A percentile compares a stretch with the other conserved stretches of the same genome.
phyloP scores from a whole-genome alignment of 2,113 vertebrate species.

The Notothenia rossii region DNA sequence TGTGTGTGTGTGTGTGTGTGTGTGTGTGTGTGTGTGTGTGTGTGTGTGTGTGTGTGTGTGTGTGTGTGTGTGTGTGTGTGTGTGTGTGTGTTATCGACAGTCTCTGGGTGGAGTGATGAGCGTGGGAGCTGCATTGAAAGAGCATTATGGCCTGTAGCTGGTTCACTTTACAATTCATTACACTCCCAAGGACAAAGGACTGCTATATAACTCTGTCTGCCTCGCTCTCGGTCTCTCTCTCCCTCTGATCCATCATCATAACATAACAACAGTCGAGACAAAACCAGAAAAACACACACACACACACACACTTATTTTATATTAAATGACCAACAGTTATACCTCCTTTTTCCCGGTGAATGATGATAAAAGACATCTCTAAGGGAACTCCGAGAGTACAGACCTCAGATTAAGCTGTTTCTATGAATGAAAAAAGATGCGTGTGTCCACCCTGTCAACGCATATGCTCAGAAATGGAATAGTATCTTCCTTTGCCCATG shows the following conservation, averaged over 20 bases:
- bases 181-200: constrained; percentile 76
- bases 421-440: too few species aligned
- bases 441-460: too few species aligned
- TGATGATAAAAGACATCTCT: neutral
- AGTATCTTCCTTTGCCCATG: too few species aligned
- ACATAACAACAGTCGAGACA: constrained; percentile 18
- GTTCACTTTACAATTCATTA: constrained; percentile 81
- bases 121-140: constrained; percentile 64
- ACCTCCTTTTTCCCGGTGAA: neutral
- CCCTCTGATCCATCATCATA: constrained; percentile 32
- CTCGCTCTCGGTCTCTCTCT: constrained; percentile 18
- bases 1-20: constrained; percentile 23
- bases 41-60: constrained; percentile 42
- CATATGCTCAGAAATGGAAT: too few species aligned
- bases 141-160: constrained; percentile 75
- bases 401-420: too few species aligned
- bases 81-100: constrained; percentile 59
- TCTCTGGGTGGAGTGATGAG: constrained; percentile 67
- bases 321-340: neutral
- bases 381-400: too few species aligned
- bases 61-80: constrained; percentile 42
- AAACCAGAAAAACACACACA: constrained; percentile 8
- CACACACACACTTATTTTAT: constrained; percentile 12
- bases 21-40: constrained; percentile 40
- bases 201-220: constrained; percentile 60